These are phyloP conservation scores for Etheostoma perlongum DNA, from an alignment of 2,797 vertebrate species.

Conservation along the genomic window DNA sequence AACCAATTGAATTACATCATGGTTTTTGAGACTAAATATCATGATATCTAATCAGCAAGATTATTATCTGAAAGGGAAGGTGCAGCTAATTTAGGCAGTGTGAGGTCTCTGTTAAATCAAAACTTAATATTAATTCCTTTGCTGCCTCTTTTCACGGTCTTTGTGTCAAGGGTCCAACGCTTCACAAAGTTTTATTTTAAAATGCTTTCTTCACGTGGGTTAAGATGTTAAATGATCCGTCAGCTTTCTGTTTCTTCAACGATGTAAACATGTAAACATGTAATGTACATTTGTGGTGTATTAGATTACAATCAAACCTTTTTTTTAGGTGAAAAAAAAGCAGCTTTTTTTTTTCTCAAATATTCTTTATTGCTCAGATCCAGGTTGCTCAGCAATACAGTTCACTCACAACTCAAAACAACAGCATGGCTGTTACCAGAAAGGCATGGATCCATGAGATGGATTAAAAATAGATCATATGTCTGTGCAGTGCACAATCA, in stretches of 20 bases:
- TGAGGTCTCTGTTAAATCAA: conserved; percentile 10
- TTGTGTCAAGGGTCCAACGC: not conserved
- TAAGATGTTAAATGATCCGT: conserved; percentile 7
- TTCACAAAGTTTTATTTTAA: conserved; percentile 6
- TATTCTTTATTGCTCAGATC: conserved; percentile 89
- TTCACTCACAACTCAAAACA: conserved; percentile 86
- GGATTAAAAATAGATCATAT: conserved; percentile 67
- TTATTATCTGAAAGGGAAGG: conserved; percentile 25
- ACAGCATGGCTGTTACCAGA: conserved; percentile 81
- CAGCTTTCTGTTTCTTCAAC: conserved; percentile 4
- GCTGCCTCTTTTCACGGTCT: not conserved
- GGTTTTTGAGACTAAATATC: not conserved
- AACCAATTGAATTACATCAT: not conserved
- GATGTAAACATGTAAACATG: not conserved
- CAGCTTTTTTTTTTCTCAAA: conserved; percentile 72
- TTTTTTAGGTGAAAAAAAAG: conserved; percentile 30
- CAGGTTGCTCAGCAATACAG: conserved; percentile 88
- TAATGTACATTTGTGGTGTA: conserved; percentile 17
- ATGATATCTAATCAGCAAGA: not conserved
- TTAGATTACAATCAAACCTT: conserved; percentile 24
- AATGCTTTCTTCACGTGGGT: not conserved
- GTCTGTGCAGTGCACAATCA: conserved; percentile 72
- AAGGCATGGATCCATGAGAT: conserved; percentile 72
- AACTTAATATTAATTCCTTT: conserved; percentile 25
- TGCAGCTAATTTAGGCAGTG: conserved; percentile 25